Evolutionary conservation across 2,113 vertebrate species (phyloP).

Genomic region (Dermatemys mawii): DNA sequence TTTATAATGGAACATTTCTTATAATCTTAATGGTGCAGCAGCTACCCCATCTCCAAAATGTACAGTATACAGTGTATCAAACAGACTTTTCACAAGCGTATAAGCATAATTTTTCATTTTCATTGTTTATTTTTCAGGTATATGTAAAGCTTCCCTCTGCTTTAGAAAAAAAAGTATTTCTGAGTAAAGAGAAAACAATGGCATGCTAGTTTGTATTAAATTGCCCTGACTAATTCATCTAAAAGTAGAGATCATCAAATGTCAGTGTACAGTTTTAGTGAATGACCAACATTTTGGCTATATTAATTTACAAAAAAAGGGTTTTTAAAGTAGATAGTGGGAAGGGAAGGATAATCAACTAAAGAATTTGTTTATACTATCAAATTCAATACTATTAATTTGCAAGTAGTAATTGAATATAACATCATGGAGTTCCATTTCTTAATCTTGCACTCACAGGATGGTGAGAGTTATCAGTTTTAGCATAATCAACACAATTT

Average conservation of each 20-base stretch:
- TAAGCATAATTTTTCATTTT: neutral
- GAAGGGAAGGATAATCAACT: neutral
- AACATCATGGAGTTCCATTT: neutral
- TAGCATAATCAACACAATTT: neutral
- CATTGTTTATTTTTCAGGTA: slow-evolving; percentile 4
- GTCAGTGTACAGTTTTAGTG: neutral
- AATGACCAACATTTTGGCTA: neutral
- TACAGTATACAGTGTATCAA: neutral
- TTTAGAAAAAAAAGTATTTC: neutral
- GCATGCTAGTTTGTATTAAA: fast-evolving
- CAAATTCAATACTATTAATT: neutral
- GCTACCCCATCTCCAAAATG: neutral
- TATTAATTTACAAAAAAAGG: fast-evolving
- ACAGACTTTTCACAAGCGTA: neutral
- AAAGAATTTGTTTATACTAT: neutral
- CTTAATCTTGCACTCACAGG: neutral
- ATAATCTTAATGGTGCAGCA: neutral
- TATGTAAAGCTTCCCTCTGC: neutral
- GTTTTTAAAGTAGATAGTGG: neutral
- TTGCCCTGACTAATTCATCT: neutral
- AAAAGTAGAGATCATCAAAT: neutral
- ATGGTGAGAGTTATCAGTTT: neutral
- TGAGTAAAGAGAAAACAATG: neutral
- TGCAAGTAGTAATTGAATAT: neutral
- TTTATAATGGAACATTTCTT: slow-evolving; percentile 17